Evolutionary conservation across 1,140 invertebrate genomes (phyloP).

Genomic region (Pemphigus obesinymphae): DNA sequence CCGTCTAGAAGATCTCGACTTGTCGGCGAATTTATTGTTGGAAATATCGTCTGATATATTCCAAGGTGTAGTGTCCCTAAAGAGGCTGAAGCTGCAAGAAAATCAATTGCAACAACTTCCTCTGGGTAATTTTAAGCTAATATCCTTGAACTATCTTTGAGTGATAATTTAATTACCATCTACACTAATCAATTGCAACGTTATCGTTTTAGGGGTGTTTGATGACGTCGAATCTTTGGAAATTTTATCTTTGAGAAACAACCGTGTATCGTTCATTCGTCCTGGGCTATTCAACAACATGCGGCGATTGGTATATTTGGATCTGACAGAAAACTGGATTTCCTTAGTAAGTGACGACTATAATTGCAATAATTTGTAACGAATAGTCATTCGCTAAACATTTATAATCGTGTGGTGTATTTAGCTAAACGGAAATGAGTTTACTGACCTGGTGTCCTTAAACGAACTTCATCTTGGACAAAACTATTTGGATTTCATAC

Average conservation of each 20-base stretch:
- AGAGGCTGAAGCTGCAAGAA: slow-evolving; percentile 65
- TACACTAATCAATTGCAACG: background rate
- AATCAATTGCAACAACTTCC: slow-evolving; percentile 62
- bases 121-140: slow-evolving; percentile 39
- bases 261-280: slow-evolving; percentile 57
- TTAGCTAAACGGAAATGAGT: slow-evolving; percentile 53
- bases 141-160: background rate
- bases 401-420: background rate
- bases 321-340: slow-evolving; percentile 59
- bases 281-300: slow-evolving; percentile 57
- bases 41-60: slow-evolving; percentile 57
- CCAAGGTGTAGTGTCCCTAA: slow-evolving; percentile 59
- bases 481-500: slow-evolving; percentile 56
- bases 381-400: background rate
- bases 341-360: slow-evolving; percentile 47
- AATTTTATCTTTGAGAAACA: slow-evolving; percentile 52
- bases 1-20: slow-evolving; percentile 55
- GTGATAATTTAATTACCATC: background rate
- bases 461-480: slow-evolving; percentile 59
- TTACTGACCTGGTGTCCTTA: slow-evolving; percentile 54
- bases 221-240: slow-evolving; percentile 53
- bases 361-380: background rate
- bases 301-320: slow-evolving; percentile 55
- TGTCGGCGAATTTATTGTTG: slow-evolving; percentile 53
- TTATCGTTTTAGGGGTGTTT: slow-evolving; percentile 52